Conservation (phyloP, 2,888 invertebrate genomes). For the Tethea ocularis region DNA sequence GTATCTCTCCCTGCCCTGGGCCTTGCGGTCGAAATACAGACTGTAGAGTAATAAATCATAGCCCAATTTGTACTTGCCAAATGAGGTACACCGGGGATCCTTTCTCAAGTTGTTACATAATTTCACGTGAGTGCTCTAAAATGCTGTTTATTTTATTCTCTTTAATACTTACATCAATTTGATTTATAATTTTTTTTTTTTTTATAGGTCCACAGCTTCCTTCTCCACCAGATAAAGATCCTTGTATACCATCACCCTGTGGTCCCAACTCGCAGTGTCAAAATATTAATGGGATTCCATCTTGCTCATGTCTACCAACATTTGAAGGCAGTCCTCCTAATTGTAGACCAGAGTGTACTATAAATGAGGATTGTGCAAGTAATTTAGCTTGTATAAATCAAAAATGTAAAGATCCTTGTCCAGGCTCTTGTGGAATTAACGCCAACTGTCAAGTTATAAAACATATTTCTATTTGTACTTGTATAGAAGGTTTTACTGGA, state of each 20-base stretch:
- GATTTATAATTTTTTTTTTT: slow-evolving; percentile 14
- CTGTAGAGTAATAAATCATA: slow-evolving; percentile 89
- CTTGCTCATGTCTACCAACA: slow-evolving; percentile 85
- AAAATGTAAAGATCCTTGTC: slow-evolving; percentile 87
- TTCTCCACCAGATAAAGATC: slow-evolving; percentile 71
- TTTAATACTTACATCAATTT: too few relatives aligned
- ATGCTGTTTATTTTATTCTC: background rate
- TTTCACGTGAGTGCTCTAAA: slow-evolving; percentile 61
- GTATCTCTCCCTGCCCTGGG: slow-evolving; percentile 88
- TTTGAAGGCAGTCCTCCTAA: slow-evolving; percentile 87
- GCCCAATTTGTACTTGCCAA: slow-evolving; percentile 88
- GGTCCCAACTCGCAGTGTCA: slow-evolving; percentile 86
- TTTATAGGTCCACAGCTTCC: slow-evolving; percentile 59
- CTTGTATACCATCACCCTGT: slow-evolving; percentile 88
- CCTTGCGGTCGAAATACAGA: slow-evolving; percentile 88
- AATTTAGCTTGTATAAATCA: slow-evolving; percentile 87
- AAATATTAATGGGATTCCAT: slow-evolving; percentile 79
- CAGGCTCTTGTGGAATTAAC: slow-evolving; percentile 86
- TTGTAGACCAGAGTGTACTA: slow-evolving; percentile 87
- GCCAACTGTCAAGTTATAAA: slow-evolving; percentile 85
- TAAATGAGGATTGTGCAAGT: slow-evolving; percentile 87
- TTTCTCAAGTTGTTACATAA: slow-evolving; percentile 85
- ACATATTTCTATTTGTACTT: slow-evolving; percentile 86
- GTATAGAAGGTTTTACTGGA: slow-evolving; percentile 83
- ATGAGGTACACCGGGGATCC: slow-evolving; percentile 85